phyloP scores from a whole-genome alignment of 2,797 vertebrate species.

The Lutjanus argentimaculatus region DNA sequence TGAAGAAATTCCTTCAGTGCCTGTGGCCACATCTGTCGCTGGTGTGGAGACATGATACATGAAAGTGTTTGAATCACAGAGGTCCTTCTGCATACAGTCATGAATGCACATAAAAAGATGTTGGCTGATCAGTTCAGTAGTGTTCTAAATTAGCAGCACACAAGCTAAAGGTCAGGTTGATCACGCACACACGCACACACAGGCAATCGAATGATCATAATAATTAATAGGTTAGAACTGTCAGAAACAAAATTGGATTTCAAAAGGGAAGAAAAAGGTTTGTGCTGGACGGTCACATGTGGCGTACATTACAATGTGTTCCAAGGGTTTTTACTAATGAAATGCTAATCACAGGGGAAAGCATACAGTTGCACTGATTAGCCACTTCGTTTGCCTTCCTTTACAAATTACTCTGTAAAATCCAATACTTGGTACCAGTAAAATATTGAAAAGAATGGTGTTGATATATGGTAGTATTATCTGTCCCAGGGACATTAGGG shows the following conservation, averaged over 20 bases:
- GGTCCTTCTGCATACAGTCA: too few relatives aligned
- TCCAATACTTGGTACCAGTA: not conserved
- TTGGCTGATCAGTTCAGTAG: too few relatives aligned
- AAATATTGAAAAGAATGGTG: conserved; percentile 3
- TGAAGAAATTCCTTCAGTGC: too few relatives aligned
- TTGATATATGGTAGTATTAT: conserved; percentile 17
- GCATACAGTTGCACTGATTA: conserved; percentile 17
- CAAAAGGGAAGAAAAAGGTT: not conserved
- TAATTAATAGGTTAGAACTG: not conserved
- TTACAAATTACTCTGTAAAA: not conserved
- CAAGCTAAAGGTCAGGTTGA: too few relatives aligned
- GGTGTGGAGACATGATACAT: too few relatives aligned
- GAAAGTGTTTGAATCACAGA: too few relatives aligned
- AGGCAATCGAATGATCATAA: too few relatives aligned
- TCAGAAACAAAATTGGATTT: not conserved
- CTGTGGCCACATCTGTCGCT: too few relatives aligned
- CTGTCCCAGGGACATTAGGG: not conserved
- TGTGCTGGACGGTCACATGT: not conserved
- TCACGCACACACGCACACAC: too few relatives aligned
- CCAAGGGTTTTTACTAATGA: conserved; percentile 1
- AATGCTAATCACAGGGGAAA: conserved; percentile 6
- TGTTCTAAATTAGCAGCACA: too few relatives aligned
- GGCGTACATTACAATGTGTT: conserved; percentile 6
- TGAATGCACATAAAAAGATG: too few relatives aligned
- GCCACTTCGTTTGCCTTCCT: conserved; percentile 5